phyloP scores from a whole-genome alignment of 2,888 invertebrate species.

The Synergus laeviventris region DNA sequence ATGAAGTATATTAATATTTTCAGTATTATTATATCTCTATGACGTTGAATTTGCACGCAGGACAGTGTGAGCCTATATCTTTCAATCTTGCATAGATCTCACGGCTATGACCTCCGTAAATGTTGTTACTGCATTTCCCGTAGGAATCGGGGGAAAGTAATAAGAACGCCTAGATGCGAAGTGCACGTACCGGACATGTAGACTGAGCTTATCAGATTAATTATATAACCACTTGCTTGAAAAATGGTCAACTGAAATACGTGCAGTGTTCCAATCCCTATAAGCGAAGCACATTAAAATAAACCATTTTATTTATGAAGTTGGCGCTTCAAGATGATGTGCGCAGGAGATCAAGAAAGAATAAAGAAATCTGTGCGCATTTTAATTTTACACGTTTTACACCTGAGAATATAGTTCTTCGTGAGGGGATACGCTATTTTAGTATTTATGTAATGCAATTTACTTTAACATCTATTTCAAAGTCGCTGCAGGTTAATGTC shows the following conservation, averaged over 20 bases:
- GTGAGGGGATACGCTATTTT: constrained; percentile 3
- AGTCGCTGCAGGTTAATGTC: constrained; percentile 15
- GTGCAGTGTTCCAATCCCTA: neutral
- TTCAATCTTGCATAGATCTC: constrained; percentile 72
- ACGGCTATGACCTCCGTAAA: constrained; percentile 70
- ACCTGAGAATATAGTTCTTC: neutral
- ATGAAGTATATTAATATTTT: neutral
- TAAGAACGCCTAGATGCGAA: constrained; percentile 42
- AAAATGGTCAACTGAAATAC: constrained; percentile 34
- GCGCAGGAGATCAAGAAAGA: neutral
- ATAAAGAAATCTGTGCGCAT: neutral
- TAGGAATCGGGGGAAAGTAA: constrained; percentile 63
- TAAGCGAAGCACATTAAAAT: constrained; percentile 19
- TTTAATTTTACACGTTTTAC: constrained; percentile 11
- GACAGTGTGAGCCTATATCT: constrained; percentile 65
- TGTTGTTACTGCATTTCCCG: constrained; percentile 58
- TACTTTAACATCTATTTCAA: constrained; percentile 16
- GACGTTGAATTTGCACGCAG: constrained; percentile 39
- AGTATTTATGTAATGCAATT: constrained; percentile 21
- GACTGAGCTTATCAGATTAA: constrained; percentile 28
- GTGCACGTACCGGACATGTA: constrained; percentile 25
- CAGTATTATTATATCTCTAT: constrained; percentile 1
- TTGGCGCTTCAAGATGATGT: neutral
- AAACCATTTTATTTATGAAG: constrained; percentile 6
- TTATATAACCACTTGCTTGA: constrained; percentile 27